phyloP scores from a whole-genome alignment of 2,113 vertebrate species.

The Apodemus speciosus region DNA sequence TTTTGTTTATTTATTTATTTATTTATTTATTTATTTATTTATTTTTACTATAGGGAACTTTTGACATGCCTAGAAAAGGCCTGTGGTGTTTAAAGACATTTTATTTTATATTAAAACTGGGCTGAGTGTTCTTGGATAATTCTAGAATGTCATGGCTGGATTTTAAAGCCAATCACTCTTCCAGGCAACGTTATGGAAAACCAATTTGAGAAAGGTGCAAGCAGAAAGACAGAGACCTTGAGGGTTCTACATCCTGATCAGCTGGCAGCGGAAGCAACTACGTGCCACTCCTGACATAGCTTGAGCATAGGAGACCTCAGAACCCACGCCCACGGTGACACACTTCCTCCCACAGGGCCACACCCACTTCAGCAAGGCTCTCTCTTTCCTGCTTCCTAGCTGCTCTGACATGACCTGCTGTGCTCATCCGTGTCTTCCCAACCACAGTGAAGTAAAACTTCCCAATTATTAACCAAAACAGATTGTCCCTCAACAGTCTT shows the following conservation, averaged over 20 bases:
- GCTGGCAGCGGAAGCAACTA: no score
- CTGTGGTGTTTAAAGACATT: conserved; percentile 13
- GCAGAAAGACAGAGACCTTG: not conserved
- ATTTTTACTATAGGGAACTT: not conserved
- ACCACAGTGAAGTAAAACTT: not conserved
- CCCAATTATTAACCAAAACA: not conserved
- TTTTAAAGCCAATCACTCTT: not conserved
- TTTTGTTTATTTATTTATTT: not conserved
- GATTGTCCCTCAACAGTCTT: not conserved
- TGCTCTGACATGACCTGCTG: no score
- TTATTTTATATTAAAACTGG: not conserved
- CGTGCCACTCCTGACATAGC: no score
- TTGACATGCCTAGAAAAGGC: not conserved
- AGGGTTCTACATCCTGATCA: no score
- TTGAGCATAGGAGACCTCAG: no score
- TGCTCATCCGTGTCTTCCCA: not conserved
- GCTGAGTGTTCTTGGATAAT: not conserved
- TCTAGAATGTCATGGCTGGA: not conserved
- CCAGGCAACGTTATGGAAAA: not conserved
- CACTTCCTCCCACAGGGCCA: no score
- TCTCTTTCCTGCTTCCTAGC: not conserved
- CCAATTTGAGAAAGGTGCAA: not conserved
- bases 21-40: not conserved
- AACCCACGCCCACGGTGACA: no score
- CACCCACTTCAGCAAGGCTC: not conserved